Base-by-base conservation (phyloP, 2,797 vertebrate species). In the Mus spretus region DNA sequence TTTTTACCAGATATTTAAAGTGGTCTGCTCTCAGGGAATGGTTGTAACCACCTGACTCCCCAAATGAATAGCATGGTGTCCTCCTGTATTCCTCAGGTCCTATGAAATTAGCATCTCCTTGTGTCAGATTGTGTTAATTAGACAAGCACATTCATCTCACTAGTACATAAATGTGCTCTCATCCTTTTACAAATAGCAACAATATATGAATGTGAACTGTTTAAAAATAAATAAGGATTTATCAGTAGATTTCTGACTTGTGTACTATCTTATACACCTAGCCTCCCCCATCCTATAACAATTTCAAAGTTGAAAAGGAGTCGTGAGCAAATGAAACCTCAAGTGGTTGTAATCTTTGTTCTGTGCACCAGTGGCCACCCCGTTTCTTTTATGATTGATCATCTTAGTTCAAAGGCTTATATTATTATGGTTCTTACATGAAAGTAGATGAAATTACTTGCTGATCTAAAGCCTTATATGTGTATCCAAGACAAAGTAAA, bases 371-470 rank as follows among this genome's bases (percentile, higher is more conserved):
- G 81, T 74, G 78, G 50, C 89, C 80, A 53, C n/a, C 47, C 65
- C 28, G 44, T 93, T 90, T 96, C 61, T 90, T 74, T 67, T 82
- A 26, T 89, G n/a, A 90, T 28, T 65, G 75, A 91, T 9, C 78
- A 8, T 86, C 65, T 59, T 90, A 78, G 34, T 92, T 34, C 87
- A 94, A 92, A 57, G 50, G 9, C 34, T 95, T 37, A 6, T 20
- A 44, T 90, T 82, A 89, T 59, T 74, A 40, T 80, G 63, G 92
- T 31, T 72, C 28, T 95, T 86, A 77, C 0, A 88, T 50, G 53
- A 85, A 97, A 94, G 94, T 3, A 93, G 34, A 90, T 59, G 65
- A 93, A 93, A 61, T 20, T 37, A 28, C 26, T 50, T 77, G 82
- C 92, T 89, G n/a, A 94, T 81, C 75, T 40, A 63, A 37, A 75